Base-by-base conservation (phyloP, 1,140 invertebrate species). In the Apis laboriosa region DNA sequence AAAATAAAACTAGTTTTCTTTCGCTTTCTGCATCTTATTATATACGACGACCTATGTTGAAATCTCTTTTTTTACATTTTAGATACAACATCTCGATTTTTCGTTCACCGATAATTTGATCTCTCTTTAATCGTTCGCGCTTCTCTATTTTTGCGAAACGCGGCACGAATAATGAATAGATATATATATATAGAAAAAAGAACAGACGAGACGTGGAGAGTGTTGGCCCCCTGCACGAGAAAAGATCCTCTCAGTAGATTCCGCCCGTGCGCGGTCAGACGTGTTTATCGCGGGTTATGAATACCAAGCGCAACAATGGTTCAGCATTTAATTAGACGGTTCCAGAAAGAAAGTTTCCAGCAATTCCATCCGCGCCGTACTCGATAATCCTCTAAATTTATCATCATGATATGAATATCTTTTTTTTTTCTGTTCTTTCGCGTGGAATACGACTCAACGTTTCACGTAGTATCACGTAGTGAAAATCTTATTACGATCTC, bases 401-500 rank as follows among this genome's bases (percentile, higher is more conserved):
- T 71, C 67, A 24, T 24, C 53, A 58, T 2, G 51, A 24, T 24
- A 24, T 24, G 2, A 72, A 71, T 21, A 13, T 61, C n/a, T 8
- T 21, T 28, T 77, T 56, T 78, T 55, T 49, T 58, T 61, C 24
- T 9, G 9, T 28, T 58, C 60, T 43, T 64, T n/a, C 28, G 13
- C 51, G 28, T 34, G 34, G 34, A 34, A 34, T 3, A 34, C 70
- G 70, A 74, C 60, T 7, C 51, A 55, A 34, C 64, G n/a, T 53
- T 55, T 24, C 28, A 2, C 28, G 3, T 9, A 1, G 15, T 60
- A 53, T 64, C 51, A 0, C 76, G 24, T 24, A 58, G 67, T 66
- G 60, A 83, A 78, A 72, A 78, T 76, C 17, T 63, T 55, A 81
- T 78, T 66, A 61, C 66, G 63, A 81, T 76, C 28, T 34, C 34